A percentile compares a stretch with the other conserved stretches of the same genome.
Conservation (phyloP, 2,113 vertebrate genomes). For the Peucedramus taeniatus region DNA sequence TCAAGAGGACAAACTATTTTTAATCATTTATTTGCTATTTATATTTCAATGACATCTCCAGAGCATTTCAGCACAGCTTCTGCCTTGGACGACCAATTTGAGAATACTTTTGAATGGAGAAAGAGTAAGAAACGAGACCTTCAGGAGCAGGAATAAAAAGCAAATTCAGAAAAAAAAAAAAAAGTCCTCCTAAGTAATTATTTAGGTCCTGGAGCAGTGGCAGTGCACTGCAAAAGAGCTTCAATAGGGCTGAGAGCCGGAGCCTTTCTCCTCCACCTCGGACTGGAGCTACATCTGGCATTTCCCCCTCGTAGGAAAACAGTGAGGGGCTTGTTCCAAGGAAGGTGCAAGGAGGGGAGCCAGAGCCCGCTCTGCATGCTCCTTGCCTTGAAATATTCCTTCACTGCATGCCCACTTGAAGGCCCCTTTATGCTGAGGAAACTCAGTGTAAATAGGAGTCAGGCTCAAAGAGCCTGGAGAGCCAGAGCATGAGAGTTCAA, state of each 20-base stretch:
- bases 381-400: slow-evolving; percentile 52
- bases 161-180: not conserved
- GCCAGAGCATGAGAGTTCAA: not conserved
- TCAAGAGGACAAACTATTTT: not conserved
- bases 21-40: not conserved
- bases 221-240: not conserved
- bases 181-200: not conserved
- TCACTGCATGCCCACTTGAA: slow-evolving; percentile 61
- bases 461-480: slow-evolving; percentile 14
- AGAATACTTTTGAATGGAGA: not conserved
- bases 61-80: not conserved
- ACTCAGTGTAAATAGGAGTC: slow-evolving; percentile 32
- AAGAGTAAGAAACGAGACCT: not conserved
- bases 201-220: not conserved
- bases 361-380: slow-evolving; percentile 31
- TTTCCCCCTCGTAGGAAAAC: slow-evolving; percentile 28
- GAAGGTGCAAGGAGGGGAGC: slow-evolving; percentile 53
- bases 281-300: slow-evolving; percentile 52
- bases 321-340: slow-evolving; percentile 51
- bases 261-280: slow-evolving; percentile 30
- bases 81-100: rapidly evolving
- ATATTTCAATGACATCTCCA: not conserved
- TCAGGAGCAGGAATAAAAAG: not conserved
- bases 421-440: slow-evolving; percentile 51
- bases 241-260: not conserved